Percentiles rank a stretch among this genome's conserved stretches.
phyloP scores from a whole-genome alignment of 2,113 vertebrate species.

The Pardalotus punctatus region DNA sequence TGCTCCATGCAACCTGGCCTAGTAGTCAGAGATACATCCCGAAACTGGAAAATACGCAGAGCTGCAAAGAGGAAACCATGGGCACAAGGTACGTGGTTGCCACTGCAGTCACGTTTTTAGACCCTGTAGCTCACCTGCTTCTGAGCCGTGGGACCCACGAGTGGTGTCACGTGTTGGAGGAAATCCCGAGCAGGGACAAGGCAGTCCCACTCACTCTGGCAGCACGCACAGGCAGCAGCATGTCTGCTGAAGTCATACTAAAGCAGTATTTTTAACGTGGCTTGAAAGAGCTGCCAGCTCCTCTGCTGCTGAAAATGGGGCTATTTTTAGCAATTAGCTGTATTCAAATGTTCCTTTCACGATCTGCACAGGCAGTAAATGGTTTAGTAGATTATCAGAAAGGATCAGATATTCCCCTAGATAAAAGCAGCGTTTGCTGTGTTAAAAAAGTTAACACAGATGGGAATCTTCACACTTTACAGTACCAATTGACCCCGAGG shows the following conservation, averaged over 20 bases:
- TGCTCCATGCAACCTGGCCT: background rate
- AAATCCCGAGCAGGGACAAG: background rate
- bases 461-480: background rate
- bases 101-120: background rate
- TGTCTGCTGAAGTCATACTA: conserved; percentile 8
- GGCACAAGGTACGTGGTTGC: rapidly evolving
- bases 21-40: background rate
- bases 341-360: background rate
- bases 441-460: background rate
- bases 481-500: background rate
- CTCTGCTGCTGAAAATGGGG: background rate
- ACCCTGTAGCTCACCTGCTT: background rate
- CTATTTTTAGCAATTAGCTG: conserved; percentile 34
- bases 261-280: conserved; percentile 22
- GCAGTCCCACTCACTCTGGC: background rate
- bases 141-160: background rate
- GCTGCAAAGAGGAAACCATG: background rate
- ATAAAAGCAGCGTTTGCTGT: background rate
- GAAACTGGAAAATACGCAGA: background rate
- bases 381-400: background rate
- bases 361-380: background rate
- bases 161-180: background rate
- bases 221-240: background rate
- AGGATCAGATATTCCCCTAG: background rate
- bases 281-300: conserved; percentile 27